Percentiles rank a stretch among this genome's conserved stretches.
Evolutionary conservation across 2,113 vertebrate genomes (phyloP).

Genomic region (Chaenogobius annularis): DNA sequence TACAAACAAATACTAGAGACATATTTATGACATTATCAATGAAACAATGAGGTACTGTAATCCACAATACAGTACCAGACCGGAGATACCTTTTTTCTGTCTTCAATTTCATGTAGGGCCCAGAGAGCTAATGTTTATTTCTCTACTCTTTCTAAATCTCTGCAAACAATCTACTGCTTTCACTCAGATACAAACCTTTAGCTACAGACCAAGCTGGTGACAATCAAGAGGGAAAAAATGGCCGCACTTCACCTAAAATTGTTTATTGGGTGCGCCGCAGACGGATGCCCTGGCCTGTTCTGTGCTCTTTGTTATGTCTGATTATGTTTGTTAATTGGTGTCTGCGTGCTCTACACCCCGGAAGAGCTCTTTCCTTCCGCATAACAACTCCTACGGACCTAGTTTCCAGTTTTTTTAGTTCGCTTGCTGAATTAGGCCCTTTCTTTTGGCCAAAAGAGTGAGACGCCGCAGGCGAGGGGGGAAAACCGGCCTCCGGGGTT

Average conservation of each 20-base stretch:
- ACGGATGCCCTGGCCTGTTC: too few relatives aligned
- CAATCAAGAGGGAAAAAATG: conserved; percentile 19
- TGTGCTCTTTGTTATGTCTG: too few relatives aligned
- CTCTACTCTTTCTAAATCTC: background rate
- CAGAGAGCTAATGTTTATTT: background rate
- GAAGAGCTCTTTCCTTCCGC: too few relatives aligned
- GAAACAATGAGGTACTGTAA: background rate
- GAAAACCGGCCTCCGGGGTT: too few relatives aligned
- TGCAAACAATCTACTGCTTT: conserved; percentile 1
- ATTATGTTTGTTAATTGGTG: too few relatives aligned
- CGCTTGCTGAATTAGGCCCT: too few relatives aligned
- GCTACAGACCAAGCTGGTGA: conserved; percentile 23
- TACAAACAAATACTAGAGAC: background rate
- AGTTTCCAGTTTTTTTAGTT: too few relatives aligned
- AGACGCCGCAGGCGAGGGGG: too few relatives aligned
- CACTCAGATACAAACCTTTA: conserved; percentile 10
- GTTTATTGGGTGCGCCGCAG: conserved; percentile 20
- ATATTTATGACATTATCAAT: background rate
- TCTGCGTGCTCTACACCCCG: too few relatives aligned
- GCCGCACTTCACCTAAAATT: conserved; percentile 8
- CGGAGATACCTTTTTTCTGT: background rate
- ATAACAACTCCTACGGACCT: too few relatives aligned
- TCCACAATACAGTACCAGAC: background rate
- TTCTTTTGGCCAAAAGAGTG: too few relatives aligned
- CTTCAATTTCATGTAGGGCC: background rate